phyloP scores from a whole-genome alignment of 2,113 vertebrate genomes.

The Aegypius monachus region DNA sequence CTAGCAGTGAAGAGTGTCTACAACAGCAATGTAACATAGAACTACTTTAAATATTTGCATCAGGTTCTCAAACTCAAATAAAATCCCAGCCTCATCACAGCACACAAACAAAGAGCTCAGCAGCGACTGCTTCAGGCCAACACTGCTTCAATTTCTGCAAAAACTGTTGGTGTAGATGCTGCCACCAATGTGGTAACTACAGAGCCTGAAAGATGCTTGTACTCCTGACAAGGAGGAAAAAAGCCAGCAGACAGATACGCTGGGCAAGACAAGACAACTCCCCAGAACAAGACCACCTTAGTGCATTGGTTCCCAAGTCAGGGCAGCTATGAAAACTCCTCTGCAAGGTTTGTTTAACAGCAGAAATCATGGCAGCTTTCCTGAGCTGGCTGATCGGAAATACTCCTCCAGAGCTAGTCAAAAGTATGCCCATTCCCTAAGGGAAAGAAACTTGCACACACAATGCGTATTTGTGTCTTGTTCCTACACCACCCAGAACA shows the following conservation, averaged over 20 bases:
- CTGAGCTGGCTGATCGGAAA: background rate
- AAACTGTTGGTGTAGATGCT: background rate
- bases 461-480: background rate
- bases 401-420: background rate
- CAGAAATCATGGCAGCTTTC: background rate
- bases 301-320: background rate
- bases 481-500: background rate
- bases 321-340: background rate
- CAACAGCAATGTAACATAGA: background rate
- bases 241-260: background rate
- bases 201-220: background rate
- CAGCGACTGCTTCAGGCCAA: background rate
- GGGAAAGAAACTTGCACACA: background rate
- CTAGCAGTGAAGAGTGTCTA: background rate
- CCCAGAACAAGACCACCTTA: background rate
- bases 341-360: background rate
- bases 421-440: background rate
- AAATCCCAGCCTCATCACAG: background rate
- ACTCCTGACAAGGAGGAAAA: background rate
- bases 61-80: background rate
- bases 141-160: background rate
- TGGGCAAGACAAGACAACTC: background rate
- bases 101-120: background rate
- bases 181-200: background rate
- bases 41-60: background rate